A percentile compares a stretch with the other conserved stretches of the same genome.
phyloP scores from a whole-genome alignment of 2,113 vertebrate genomes.

The Bos indicus region DNA sequence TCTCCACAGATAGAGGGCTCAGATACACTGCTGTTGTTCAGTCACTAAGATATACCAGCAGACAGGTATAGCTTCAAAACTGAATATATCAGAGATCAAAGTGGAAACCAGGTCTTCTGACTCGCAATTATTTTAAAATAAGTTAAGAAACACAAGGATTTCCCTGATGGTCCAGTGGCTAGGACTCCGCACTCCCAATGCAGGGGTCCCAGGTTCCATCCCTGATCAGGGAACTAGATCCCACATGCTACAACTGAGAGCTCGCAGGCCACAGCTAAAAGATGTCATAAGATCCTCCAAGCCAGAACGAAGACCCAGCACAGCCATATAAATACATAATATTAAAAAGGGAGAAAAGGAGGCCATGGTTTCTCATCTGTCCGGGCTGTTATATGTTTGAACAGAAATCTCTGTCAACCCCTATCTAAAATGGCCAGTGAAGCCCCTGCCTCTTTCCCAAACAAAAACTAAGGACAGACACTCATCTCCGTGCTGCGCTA shows the following conservation, averaged over 20 bases:
- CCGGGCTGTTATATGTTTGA: neutral
- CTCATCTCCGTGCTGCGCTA: too few relatives aligned
- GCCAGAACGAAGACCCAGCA: neutral
- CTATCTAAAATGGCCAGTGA: neutral
- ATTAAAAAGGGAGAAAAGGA: neutral
- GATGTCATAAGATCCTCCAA: neutral
- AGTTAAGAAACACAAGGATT: neutral
- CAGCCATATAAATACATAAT: neutral
- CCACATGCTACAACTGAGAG: neutral
- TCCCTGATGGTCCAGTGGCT: neutral
- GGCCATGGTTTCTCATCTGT: neutral
- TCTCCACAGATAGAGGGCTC: neutral
- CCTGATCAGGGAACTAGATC: neutral
- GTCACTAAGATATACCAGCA: neutral
- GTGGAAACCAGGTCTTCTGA: neutral
- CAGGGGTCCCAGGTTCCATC: neutral
- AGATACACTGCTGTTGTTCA: neutral
- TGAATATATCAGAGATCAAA: neutral
- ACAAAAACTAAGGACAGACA: neutral
- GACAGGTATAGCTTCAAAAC: neutral
- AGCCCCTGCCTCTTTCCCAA: neutral
- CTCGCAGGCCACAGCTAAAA: neutral
- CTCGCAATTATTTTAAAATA: neutral
- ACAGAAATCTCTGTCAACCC: neutral
- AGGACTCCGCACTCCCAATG: neutral